phyloP scores from a whole-genome alignment of 2,113 vertebrate species.

The Callopanchax toddi region DNA sequence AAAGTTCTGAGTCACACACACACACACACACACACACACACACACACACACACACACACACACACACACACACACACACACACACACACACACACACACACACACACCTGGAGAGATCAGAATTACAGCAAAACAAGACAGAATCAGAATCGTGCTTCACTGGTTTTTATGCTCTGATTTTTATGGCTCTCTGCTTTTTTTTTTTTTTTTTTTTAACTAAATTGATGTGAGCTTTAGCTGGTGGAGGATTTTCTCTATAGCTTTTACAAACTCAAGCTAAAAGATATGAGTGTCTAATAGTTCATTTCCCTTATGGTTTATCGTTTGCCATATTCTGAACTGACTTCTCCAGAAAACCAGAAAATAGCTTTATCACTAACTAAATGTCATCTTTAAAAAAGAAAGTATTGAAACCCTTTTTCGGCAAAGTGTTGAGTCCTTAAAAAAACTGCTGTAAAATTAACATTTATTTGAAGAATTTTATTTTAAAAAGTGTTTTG shows the following conservation, averaged over 20 bases:
- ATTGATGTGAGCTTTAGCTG: slow-evolving; percentile 3
- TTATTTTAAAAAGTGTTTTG: not conserved
- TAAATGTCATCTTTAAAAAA: no score
- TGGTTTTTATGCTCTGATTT: slow-evolving; percentile 12
- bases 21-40: slow-evolving; percentile 14
- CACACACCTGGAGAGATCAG: slow-evolving; percentile 21
- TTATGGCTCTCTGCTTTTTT: slow-evolving; percentile 6
- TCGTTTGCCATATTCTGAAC: no score
- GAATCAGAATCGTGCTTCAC: slow-evolving; percentile 14
- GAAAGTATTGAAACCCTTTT: no score
- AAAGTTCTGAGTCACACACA: slow-evolving; percentile 20
- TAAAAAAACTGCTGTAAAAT: no score
- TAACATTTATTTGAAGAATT: no score
- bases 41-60: slow-evolving; percentile 26
- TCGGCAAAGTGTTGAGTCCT: no score
- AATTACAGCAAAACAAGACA: slow-evolving; percentile 15
- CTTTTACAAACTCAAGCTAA: slow-evolving; percentile 1
- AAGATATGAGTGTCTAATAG: not conserved
- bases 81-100: slow-evolving; percentile 12
- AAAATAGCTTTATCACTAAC: no score
- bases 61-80: slow-evolving; percentile 1
- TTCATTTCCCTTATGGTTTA: not conserved
- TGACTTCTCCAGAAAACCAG: no score
- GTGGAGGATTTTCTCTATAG: not conserved
- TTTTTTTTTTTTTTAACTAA: slow-evolving; percentile 22